Conservation (phyloP, 2,797 vertebrate genomes). For the Cetoscarus ocellatus region DNA sequence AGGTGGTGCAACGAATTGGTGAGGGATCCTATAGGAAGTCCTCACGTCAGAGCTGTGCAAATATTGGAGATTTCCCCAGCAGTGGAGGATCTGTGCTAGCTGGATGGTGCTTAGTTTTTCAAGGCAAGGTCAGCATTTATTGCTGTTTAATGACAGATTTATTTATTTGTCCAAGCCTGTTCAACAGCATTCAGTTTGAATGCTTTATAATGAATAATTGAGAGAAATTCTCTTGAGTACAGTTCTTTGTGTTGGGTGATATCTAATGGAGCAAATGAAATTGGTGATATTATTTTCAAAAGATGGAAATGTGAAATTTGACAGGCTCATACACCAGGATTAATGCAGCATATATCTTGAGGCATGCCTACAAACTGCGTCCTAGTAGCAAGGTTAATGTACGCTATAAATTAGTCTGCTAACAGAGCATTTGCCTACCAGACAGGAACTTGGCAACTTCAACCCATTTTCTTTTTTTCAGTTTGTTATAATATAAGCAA, state of each 20-base stretch:
- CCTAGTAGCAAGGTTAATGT: background rate
- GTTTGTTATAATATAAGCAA: constrained; percentile 18
- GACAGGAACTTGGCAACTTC: constrained; percentile 6
- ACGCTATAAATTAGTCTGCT: background rate
- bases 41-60: constrained; percentile 14
- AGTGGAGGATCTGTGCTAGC: background rate
- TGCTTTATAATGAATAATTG: background rate
- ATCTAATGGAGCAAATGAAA: background rate
- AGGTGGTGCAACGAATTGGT: constrained; percentile 34
- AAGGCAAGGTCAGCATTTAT: constrained; percentile 27
- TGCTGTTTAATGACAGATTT: constrained; percentile 14
- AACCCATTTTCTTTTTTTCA: constrained; percentile 7
- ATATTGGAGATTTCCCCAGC: constrained; percentile 6
- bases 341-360: background rate
- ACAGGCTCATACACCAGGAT: background rate
- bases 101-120: constrained; percentile 11
- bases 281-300: background rate
- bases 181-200: background rate
- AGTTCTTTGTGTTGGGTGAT: background rate
- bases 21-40: constrained; percentile 26
- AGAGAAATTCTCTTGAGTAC: background rate
- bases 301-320: background rate
- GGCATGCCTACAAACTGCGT: background rate
- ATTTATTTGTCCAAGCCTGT: constrained; percentile 3
- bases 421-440: background rate